Percentiles rank a stretch among this genome's conserved stretches.
Evolutionary conservation across 1,140 invertebrate species (phyloP).

Genomic region (Temnothorax longispinosus): DNA sequence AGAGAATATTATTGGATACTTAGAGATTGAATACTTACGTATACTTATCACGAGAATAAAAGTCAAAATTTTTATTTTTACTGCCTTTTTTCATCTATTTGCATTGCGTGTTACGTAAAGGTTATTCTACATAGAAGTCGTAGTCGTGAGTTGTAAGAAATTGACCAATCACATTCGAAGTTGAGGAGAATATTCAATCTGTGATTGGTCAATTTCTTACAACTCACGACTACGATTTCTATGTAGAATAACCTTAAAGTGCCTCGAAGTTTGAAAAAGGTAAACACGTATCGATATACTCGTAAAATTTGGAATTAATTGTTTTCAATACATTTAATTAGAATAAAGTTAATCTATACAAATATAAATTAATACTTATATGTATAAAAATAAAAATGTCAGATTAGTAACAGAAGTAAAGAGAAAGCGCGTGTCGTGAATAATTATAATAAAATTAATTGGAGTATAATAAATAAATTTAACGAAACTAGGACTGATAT

Average conservation of each 20-base stretch:
- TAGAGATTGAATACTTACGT: no score
- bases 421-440: neutral
- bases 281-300: neutral
- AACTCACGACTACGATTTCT: no score
- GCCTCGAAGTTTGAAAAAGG: neutral
- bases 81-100: neutral
- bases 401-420: neutral
- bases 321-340: neutral
- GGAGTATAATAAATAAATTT: neutral
- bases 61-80: neutral
- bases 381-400: neutral
- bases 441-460: neutral
- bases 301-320: neutral
- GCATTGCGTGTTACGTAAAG: neutral
- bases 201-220: no score
- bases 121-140: no score
- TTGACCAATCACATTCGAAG: no score
- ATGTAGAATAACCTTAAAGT: no score
- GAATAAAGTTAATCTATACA: neutral
- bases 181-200: no score
- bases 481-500: neutral
- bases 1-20: neutral
- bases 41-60: neutral
- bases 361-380: neutral
- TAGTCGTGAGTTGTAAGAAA: no score